Evolutionary conservation across 2,113 vertebrate genomes (phyloP).

Genomic region (Saguinus imperator): DNA sequence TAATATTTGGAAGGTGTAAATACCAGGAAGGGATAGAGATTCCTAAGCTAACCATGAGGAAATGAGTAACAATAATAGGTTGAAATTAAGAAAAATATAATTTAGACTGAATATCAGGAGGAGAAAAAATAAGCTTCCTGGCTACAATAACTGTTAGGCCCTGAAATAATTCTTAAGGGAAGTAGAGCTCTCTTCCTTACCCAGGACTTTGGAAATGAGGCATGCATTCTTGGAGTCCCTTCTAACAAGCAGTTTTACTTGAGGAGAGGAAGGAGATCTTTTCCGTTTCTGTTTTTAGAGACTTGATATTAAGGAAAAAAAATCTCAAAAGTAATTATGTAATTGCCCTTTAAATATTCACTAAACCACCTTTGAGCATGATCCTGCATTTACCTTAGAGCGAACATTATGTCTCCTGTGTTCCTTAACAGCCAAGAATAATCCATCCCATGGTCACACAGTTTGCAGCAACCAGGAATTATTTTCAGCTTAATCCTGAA

Average conservation of each 20-base stretch:
- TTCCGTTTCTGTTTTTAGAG: slow-evolving; percentile 48
- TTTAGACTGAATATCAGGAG: slow-evolving; percentile 69
- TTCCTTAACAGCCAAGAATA: slow-evolving; percentile 43
- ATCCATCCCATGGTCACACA: not conserved
- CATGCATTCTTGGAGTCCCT: slow-evolving; percentile 33
- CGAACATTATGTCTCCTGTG: not conserved
- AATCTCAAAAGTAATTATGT: slow-evolving; percentile 45
- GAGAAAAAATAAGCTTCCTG: slow-evolving; percentile 61
- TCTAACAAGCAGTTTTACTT: slow-evolving; percentile 29
- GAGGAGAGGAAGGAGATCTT: slow-evolving; percentile 29
- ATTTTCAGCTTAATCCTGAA: not conserved
- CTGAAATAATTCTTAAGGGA: slow-evolving; percentile 65
- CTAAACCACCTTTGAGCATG: not conserved
- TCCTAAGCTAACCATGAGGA: slow-evolving; percentile 71
- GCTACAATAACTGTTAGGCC: slow-evolving; percentile 58
- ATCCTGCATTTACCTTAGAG: not conserved
- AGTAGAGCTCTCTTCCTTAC: slow-evolving; percentile 41
- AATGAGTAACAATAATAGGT: slow-evolving; percentile 74
- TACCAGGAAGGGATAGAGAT: slow-evolving; percentile 70
- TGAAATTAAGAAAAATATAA: slow-evolving; percentile 76
- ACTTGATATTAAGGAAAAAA: slow-evolving; percentile 38
- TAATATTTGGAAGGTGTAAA: slow-evolving; percentile 78
- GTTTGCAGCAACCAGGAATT: not conserved
- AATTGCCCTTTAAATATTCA: slow-evolving; percentile 58
- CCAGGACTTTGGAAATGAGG: slow-evolving; percentile 59